Evolutionary conservation across 1,140 invertebrate genomes (phyloP).

Genomic region (Lucilia cuprina): DNA sequence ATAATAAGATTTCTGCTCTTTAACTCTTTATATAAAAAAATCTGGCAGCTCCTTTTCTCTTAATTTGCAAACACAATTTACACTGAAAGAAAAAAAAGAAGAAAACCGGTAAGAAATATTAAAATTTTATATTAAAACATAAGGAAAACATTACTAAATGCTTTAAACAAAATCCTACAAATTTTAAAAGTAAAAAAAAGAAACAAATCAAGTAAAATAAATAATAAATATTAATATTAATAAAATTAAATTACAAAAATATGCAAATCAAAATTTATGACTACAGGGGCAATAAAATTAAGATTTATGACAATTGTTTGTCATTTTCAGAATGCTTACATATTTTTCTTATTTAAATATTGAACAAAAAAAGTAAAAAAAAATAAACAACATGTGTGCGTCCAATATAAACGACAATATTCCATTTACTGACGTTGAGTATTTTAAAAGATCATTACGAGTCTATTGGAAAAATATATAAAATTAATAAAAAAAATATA

Average conservation of each 20-base stretch:
- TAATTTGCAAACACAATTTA: background rate
- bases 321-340: background rate
- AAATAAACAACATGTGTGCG: too few species aligned
- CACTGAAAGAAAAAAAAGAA: background rate
- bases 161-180: background rate
- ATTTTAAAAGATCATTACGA: too few species aligned
- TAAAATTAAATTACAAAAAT: slow-evolving; percentile 9
- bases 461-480: too few species aligned
- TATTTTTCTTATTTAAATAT: too few species aligned
- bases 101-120: background rate
- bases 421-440: too few species aligned
- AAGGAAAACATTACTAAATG: background rate
- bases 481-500: too few species aligned
- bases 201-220: background rate
- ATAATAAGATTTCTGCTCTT: background rate
- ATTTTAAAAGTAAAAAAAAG: background rate
- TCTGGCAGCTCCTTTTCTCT: background rate
- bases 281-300: slow-evolving; percentile 10
- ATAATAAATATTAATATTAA: slow-evolving; percentile 7
- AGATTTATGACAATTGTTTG: slow-evolving; percentile 17
- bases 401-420: too few species aligned
- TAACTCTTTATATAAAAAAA: background rate
- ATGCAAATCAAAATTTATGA: slow-evolving; percentile 15
- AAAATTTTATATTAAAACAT: background rate
- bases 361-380: too few species aligned